A percentile compares a stretch with the other conserved stretches of the same genome.
Conservation (phyloP, 1,140 invertebrate genomes). For the Drosophila chauvacae region DNA sequence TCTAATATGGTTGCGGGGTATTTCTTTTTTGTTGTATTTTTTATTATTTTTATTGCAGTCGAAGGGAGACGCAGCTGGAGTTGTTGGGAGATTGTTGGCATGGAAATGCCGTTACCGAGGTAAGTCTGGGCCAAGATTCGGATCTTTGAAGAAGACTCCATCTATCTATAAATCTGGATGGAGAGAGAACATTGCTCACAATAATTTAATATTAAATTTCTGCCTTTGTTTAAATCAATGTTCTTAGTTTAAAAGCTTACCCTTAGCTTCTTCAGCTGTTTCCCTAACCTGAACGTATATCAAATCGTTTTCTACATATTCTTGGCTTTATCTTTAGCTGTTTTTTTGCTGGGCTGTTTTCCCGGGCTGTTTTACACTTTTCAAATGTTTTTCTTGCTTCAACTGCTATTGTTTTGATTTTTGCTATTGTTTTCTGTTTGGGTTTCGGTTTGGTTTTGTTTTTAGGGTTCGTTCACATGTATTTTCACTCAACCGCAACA, state of each 20-base stretch:
- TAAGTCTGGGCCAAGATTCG: not conserved
- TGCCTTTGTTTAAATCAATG: too few relatives aligned
- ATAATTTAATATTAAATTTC: not conserved
- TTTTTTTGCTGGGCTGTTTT: conserved; percentile 10
- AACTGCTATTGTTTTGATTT: conserved; percentile 26
- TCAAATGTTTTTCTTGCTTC: conserved; percentile 1
- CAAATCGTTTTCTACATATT: not conserved
- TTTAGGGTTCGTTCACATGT: conserved; percentile 67
- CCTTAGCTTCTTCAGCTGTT: not conserved
- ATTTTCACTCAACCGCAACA: conserved; percentile 69
- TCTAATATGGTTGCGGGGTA: conserved; percentile 34
- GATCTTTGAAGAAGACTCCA: not conserved
- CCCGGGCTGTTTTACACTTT: not conserved
- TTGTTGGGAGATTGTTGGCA: not conserved
- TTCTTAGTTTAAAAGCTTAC: not conserved
- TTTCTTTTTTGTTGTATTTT: conserved; percentile 3
- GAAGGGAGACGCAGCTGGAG: conserved; percentile 21
- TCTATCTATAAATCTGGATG: not conserved
- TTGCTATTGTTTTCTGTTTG: conserved; percentile 8
- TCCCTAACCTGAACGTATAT: not conserved
- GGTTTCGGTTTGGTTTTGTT: conserved; percentile 1
- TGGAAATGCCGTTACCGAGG: not conserved
- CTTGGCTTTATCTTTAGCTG: not conserved
- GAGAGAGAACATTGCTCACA: too few relatives aligned
- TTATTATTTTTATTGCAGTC: conserved; percentile 26